These are phyloP conservation scores for Diorhabda sublineata DNA, from an alignment of 1,140 invertebrate species.

Conservation along the genomic window DNA sequence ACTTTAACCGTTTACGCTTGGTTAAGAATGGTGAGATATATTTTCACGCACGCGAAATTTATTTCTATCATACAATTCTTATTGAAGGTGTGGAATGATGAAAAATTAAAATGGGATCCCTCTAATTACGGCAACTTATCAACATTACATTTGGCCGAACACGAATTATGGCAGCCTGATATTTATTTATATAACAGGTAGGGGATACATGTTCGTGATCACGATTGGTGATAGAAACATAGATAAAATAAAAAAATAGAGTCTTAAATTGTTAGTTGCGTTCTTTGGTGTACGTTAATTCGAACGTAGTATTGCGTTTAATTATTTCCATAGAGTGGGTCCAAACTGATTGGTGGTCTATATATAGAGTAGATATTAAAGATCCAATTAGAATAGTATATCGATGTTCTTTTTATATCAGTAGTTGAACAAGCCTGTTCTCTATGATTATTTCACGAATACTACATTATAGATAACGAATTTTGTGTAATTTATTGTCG, in stretches of 20 bases:
- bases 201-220: neutral
- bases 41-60: neutral
- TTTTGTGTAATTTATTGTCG: neutral
- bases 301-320: too few species aligned
- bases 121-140: constrained; percentile 57
- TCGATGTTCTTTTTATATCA: too few species aligned
- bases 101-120: constrained; percentile 61
- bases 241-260: neutral
- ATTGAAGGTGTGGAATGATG: constrained; percentile 60
- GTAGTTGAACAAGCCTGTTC: too few species aligned
- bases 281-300: too few species aligned
- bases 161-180: constrained; percentile 68
- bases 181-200: constrained; percentile 62
- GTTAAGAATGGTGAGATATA: constrained; percentile 53
- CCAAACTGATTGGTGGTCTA: too few species aligned
- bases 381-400: too few species aligned
- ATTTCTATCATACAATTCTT: neutral
- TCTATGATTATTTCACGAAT: too few species aligned
- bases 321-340: too few species aligned
- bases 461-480: too few species aligned
- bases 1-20: constrained; percentile 55
- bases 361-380: too few species aligned
- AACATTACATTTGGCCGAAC: constrained; percentile 54
- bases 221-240: neutral
- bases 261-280: too few species aligned